Evolutionary conservation across 2,888 invertebrate species (phyloP).

Genomic region (Myathropa florea): DNA sequence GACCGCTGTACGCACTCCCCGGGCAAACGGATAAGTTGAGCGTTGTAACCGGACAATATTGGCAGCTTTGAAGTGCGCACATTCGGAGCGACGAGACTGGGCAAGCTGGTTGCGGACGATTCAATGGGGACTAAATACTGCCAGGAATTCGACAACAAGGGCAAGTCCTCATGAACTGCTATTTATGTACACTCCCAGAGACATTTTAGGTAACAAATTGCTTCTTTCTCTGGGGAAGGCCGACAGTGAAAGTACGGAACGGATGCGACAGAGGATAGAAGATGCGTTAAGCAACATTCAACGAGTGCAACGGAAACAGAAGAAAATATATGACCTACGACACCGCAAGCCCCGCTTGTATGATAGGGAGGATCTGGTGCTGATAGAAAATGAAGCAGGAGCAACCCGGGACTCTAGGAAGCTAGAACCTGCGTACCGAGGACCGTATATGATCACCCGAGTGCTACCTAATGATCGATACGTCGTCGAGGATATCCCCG

Average conservation of each 20-base stretch:
- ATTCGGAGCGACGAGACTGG: constrained; percentile 27
- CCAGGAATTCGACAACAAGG: background rate
- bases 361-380: background rate
- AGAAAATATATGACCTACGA: background rate
- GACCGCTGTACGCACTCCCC: constrained; percentile 70
- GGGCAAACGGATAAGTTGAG: constrained; percentile 71
- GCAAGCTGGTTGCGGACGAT: constrained; percentile 12
- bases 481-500: constrained; percentile 68
- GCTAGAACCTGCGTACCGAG: constrained; percentile 71
- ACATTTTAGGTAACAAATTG: constrained; percentile 11
- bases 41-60: constrained; percentile 47
- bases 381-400: constrained; percentile 21
- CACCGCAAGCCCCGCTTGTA: constrained; percentile 5
- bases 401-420: constrained; percentile 70
- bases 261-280: background rate
- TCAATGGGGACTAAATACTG: constrained; percentile 32
- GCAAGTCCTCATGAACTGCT: constrained; percentile 14
- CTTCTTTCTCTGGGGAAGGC: background rate
- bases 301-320: background rate
- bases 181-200: constrained; percentile 11
- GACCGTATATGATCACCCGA: constrained; percentile 72
- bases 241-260: background rate
- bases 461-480: constrained; percentile 72
- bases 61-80: constrained; percentile 15
- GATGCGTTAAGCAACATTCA: constrained; percentile 11